Evolutionary conservation across 2,888 invertebrate genomes (phyloP), one percentile per base, ranked within the genome.

Genomic region (Achlya flavicornis): DNA sequence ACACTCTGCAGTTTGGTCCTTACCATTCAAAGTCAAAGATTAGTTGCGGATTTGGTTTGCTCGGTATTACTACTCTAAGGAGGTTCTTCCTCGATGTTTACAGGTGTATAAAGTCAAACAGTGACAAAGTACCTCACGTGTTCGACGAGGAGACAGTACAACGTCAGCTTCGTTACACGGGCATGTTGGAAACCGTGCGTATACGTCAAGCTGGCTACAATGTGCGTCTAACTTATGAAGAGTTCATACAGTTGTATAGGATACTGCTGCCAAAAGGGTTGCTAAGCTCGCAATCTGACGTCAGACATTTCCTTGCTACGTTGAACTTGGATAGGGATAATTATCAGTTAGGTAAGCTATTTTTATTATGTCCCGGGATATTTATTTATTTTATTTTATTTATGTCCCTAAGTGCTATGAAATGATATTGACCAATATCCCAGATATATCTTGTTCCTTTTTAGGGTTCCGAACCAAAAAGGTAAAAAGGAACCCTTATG

Each of bases 191-290:
- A 85, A 99, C 99, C 0, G 99, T 99, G 14, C 94, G 98, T 75
- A 99, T 99, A 70, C 94, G 99, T 61, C 98, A 98, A 84, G 98
- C 98, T 2, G 99, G 99, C 2, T 99, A 98, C 92, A 98, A 98
- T 88, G 98, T 99, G 68, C 95, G 99, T 46, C 95, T 99, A 46
- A 97, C 97, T 0, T 98, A 98, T 88, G 98, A 98, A 85, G 98
- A 98, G 89, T 99, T 99, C 88, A 97, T 98, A 69, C 98, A 98
- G 82, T 92, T 98, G 65, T 99, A 99, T 88, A 95, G 98, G 81
- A 98, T 98, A 86, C 91, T 99, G 66, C 91, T 99, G 76, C 98
- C 98, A 0, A 97, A 97, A 82, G 98, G 98, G 19, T 90, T 98
- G 71, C 91, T 97, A 12, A 98, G 98, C 88, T 97, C 97, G 1